Evolutionary conservation across 2,113 vertebrate genomes (phyloP).

Genomic region (Corythornis cristatus): DNA sequence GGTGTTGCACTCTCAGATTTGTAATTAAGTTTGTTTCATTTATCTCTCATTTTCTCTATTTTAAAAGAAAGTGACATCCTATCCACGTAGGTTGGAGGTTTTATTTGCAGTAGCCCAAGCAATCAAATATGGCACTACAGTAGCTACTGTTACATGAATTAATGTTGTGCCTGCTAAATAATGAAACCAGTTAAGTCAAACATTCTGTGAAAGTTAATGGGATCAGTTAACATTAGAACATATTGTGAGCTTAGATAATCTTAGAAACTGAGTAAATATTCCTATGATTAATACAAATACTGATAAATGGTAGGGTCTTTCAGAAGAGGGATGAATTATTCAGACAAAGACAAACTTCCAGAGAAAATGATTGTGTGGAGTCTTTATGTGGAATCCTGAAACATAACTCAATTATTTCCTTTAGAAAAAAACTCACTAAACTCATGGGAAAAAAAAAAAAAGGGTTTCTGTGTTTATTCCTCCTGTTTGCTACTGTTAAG

Average conservation of each 20-base stretch:
- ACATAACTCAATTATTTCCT: background rate
- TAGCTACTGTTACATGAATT: background rate
- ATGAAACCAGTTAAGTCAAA: background rate
- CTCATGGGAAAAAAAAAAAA: background rate
- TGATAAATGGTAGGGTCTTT: background rate
- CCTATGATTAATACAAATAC: background rate
- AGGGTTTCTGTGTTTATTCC: background rate
- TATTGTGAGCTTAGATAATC: background rate
- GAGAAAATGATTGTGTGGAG: background rate
- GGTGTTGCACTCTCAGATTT: background rate
- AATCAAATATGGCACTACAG: background rate
- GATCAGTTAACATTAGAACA: background rate
- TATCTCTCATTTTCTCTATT: background rate
- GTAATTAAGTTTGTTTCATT: background rate
- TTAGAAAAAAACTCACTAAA: background rate
- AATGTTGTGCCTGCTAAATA: background rate
- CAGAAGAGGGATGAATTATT: background rate
- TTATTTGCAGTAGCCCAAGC: background rate
- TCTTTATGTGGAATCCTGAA: background rate
- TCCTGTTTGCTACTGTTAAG: slow-evolving; percentile 18
- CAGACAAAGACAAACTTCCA: background rate
- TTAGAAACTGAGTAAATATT: background rate
- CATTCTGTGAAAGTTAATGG: background rate
- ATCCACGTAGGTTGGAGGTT: background rate
- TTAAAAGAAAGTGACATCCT: background rate